phyloP scores from a whole-genome alignment of 2,797 vertebrate species.

The Nasua narica region DNA sequence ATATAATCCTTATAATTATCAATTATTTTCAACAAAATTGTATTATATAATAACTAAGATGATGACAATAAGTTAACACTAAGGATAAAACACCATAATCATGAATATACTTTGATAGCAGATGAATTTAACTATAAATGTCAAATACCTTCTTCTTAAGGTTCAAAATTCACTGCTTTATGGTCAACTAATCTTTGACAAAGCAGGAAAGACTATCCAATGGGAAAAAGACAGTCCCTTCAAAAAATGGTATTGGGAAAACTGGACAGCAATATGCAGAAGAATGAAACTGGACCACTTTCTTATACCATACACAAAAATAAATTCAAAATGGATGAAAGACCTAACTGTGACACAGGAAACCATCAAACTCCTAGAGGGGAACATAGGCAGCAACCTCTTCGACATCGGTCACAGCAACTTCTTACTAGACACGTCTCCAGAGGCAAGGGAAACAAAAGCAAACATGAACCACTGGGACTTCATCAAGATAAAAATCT shows the following conservation, averaged over 20 bases:
- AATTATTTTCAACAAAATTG: not conserved
- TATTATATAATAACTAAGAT: not conserved
- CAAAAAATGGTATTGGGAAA: not conserved
- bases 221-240: not conserved
- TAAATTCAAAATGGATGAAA: not conserved
- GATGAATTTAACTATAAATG: slow-evolving; percentile 25
- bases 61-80: not conserved
- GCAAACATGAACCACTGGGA: not conserved
- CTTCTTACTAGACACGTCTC: not conserved
- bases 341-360: not conserved
- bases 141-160: not conserved
- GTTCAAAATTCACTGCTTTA: slow-evolving; percentile 1
- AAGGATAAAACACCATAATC: slow-evolving; percentile 11
- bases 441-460: not conserved
- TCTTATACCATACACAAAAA: not conserved
- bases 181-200: not conserved
- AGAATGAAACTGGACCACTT: not conserved
- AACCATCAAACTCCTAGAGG: not conserved
- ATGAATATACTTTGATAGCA: not conserved
- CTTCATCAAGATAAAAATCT: not conserved
- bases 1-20: not conserved
- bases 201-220: not conserved
- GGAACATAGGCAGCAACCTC: not conserved
- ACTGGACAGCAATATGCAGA: not conserved
- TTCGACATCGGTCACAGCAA: not conserved